phyloP scores from a whole-genome alignment of 2,797 vertebrate genomes.

The Champsocephalus esox region DNA sequence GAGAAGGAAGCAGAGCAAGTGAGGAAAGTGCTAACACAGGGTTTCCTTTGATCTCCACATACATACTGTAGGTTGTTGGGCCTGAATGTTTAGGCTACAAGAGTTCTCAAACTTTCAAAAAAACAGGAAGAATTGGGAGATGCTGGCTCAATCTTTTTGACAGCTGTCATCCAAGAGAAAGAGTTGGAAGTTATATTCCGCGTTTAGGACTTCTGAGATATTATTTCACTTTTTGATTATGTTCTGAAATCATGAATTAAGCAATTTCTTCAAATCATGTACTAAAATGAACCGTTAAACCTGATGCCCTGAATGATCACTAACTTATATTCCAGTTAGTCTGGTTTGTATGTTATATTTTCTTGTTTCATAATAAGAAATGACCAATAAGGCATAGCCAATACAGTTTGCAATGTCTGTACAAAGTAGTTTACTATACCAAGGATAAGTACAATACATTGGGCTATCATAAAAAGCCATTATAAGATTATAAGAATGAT shows the following conservation, averaged over 20 bases:
- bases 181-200: background rate
- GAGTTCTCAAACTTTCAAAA: constrained; percentile 28
- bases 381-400: too few species aligned
- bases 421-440: too few species aligned
- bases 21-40: constrained; percentile 48
- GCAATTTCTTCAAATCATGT: background rate
- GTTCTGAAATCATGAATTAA: background rate
- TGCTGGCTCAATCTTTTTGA: constrained; percentile 4
- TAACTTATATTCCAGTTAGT: too few species aligned
- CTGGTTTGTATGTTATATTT: too few species aligned
- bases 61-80: constrained; percentile 39
- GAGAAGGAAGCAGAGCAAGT: constrained; percentile 10
- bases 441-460: too few species aligned
- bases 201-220: background rate
- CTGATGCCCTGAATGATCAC: too few species aligned
- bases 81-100: background rate
- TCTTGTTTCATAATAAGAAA: too few species aligned
- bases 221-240: background rate
- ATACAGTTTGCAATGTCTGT: too few species aligned
- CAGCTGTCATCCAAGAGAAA: background rate
- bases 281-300: too few species aligned
- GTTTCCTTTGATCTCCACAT: constrained; percentile 48
- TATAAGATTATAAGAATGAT: too few species aligned
- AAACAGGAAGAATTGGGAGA: constrained; percentile 13
- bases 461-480: too few species aligned